phyloP scores from a whole-genome alignment of 1,140 invertebrate species.

The Ceratina japonica region DNA sequence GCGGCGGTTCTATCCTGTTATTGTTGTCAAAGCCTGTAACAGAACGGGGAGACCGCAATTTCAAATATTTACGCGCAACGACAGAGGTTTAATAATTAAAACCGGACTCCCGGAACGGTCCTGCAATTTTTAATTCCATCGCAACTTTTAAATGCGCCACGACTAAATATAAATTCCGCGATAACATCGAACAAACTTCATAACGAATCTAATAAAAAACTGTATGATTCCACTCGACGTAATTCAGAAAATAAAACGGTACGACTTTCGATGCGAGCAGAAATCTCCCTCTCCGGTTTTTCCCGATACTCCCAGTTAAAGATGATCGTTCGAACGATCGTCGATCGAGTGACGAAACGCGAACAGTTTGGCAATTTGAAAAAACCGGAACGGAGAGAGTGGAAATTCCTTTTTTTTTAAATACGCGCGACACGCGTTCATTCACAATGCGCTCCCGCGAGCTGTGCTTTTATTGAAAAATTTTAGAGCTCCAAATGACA shows the following conservation, averaged over 20 bases:
- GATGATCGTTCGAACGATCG: background rate
- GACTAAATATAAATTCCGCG: too few relatives aligned
- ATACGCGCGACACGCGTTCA: background rate
- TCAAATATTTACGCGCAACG: too few relatives aligned
- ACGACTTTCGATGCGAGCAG: too few relatives aligned
- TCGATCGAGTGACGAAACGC: background rate
- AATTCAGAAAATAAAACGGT: too few relatives aligned
- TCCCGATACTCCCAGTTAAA: background rate
- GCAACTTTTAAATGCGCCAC: too few relatives aligned
- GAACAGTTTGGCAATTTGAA: slow-evolving; percentile 4
- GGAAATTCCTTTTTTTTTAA: background rate
- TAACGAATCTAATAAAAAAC: background rate
- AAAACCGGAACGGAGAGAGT: slow-evolving; percentile 3
- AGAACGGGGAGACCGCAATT: slow-evolving; percentile 1
- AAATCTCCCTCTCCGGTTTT: background rate
- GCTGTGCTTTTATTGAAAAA: slow-evolving; percentile 16
- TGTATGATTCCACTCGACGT: too few relatives aligned
- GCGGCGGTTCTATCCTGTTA: slow-evolving; percentile 72
- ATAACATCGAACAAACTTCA: too few relatives aligned
- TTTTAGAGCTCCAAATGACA: background rate
- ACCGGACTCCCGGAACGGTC: too few relatives aligned
- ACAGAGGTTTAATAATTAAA: too few relatives aligned
- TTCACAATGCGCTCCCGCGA: slow-evolving; percentile 13
- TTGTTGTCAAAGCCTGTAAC: slow-evolving; percentile 72
- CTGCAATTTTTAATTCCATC: too few relatives aligned